Percentiles rank a stretch among this genome's conserved stretches.
Evolutionary conservation across 2,888 invertebrate species (phyloP).

Genomic region (Ochlodes sylvanus): DNA sequence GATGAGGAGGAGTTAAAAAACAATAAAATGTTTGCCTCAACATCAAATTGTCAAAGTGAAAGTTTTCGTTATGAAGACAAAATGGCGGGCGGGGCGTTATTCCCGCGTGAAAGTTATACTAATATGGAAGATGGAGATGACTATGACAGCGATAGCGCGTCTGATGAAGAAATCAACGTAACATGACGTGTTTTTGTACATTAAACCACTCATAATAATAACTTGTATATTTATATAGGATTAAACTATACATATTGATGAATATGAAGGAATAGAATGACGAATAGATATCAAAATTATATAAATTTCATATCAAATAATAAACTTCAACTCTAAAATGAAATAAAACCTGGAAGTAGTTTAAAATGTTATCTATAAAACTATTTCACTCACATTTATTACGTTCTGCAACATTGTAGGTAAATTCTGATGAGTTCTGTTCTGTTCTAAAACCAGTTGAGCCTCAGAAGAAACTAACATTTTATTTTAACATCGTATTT

Average conservation of each 20-base stretch:
- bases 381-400: too few relatives aligned
- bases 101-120: slow-evolving; percentile 65
- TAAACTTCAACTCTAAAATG: too few relatives aligned
- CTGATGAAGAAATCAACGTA: slow-evolving; percentile 94
- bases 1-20: slow-evolving; percentile 68
- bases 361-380: too few relatives aligned
- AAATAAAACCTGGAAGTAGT: too few relatives aligned
- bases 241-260: slow-evolving; percentile 3
- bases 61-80: slow-evolving; percentile 72
- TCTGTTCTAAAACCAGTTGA: too few relatives aligned
- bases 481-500: too few relatives aligned
- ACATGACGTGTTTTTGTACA: slow-evolving; percentile 88
- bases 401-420: too few relatives aligned
- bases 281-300: background rate
- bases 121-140: slow-evolving; percentile 76
- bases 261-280: background rate
- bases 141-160: slow-evolving; percentile 86
- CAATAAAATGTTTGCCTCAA: slow-evolving; percentile 66
- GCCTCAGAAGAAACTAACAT: too few relatives aligned
- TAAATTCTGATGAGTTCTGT: too few relatives aligned
- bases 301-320: too few relatives aligned
- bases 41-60: slow-evolving; percentile 62
- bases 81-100: slow-evolving; percentile 59
- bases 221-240: slow-evolving; percentile 19
- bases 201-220: slow-evolving; percentile 31